Percentiles rank a stretch among this genome's conserved stretches.
Evolutionary conservation across 2,797 vertebrate species (phyloP).

Genomic region (Acomys russatus): DNA sequence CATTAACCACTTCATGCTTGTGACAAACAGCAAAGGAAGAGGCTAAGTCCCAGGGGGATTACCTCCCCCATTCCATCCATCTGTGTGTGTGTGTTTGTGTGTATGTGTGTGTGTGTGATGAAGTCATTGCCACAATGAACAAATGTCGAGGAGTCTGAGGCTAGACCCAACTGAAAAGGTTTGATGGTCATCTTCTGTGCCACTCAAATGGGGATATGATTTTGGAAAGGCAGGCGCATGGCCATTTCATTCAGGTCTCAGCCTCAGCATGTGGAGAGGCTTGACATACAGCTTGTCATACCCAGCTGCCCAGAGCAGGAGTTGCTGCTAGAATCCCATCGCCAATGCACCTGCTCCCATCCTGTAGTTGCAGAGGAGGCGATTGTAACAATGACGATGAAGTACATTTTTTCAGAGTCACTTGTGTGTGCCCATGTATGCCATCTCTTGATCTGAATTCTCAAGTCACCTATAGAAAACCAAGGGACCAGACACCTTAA

Average conservation of each 20-base stretch:
- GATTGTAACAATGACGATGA: background rate
- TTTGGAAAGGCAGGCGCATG: background rate
- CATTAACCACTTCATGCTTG: background rate
- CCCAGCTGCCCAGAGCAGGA: background rate
- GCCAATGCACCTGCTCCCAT: background rate
- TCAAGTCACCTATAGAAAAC: slow-evolving; percentile 34
- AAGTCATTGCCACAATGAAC: background rate
- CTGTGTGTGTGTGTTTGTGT: too few relatives aligned
- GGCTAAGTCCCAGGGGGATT: background rate
- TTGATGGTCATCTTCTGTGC: background rate
- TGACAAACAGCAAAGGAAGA: background rate
- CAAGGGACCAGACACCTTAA: background rate
- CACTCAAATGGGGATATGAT: background rate
- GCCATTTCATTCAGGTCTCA: background rate
- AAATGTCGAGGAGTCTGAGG: background rate
- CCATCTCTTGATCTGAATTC: background rate
- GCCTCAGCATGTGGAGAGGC: background rate
- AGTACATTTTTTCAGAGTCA: slow-evolving; percentile 32
- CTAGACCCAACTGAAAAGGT: background rate
- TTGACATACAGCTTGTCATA: background rate
- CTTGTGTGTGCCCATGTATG: background rate
- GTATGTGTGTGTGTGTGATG: background rate
- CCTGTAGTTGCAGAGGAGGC: background rate
- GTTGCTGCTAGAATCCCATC: too few relatives aligned
- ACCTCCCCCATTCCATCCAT: background rate